Evolutionary conservation across 2,797 vertebrate species (phyloP).

Genomic region (Naso thynnoides): DNA sequence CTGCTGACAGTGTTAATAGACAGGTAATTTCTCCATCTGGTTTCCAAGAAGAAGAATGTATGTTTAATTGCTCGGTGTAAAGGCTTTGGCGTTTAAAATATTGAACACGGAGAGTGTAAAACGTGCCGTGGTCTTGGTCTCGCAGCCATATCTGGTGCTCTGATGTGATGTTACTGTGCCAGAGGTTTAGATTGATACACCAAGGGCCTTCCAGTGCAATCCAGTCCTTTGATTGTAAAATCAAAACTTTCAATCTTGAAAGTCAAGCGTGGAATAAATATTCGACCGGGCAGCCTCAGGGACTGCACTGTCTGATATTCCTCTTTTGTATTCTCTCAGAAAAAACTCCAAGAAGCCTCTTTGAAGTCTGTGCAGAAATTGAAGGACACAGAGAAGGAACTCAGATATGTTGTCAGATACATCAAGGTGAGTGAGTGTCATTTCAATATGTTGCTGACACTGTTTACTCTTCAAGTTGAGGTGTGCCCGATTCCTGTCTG

Average conservation of each 20-base stretch:
- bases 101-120: constrained; percentile 26
- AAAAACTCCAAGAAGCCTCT: constrained; percentile 77
- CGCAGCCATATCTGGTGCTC: constrained; percentile 18
- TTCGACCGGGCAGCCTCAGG: neutral
- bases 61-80: neutral
- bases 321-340: constrained; percentile 71
- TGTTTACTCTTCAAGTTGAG: neutral
- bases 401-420: constrained; percentile 76
- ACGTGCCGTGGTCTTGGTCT: constrained; percentile 14
- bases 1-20: neutral
- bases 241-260: constrained; percentile 45
- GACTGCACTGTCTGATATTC: constrained; percentile 15
- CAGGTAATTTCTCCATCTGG: neutral
- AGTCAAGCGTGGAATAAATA: constrained; percentile 6
- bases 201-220: constrained; percentile 37
- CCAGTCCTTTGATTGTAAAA: constrained; percentile 30
- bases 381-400: constrained; percentile 82
- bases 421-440: constrained; percentile 79
- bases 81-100: constrained; percentile 25
- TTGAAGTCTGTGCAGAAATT: constrained; percentile 77
- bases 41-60: neutral
- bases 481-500: neutral
- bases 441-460: neutral
- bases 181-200: constrained; percentile 14
- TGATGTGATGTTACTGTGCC: constrained; percentile 31